These are phyloP conservation scores for Odontomyia ornata DNA, from an alignment of 2,888 invertebrate genomes.

Conservation along the genomic window DNA sequence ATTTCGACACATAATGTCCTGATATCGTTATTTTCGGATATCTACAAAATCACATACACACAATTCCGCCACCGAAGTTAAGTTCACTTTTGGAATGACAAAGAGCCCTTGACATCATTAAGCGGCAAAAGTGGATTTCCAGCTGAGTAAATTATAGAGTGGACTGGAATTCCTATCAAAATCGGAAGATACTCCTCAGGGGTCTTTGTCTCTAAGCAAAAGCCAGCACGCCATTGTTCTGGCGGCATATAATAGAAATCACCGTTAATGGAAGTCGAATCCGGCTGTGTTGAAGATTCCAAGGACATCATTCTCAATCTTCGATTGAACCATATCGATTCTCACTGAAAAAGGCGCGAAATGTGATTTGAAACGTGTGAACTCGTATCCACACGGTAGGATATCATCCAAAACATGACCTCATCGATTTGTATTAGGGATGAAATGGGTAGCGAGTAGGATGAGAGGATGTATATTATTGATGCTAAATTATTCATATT, in stretches of 20 bases:
- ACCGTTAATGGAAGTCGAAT: slow-evolving; percentile 27
- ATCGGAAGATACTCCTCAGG: slow-evolving; percentile 48
- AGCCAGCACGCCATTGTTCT: slow-evolving; percentile 19
- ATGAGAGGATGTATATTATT: background rate
- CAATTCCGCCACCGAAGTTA: slow-evolving; percentile 12
- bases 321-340: slow-evolving; percentile 10
- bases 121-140: slow-evolving; percentile 49
- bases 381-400: slow-evolving; percentile 26
- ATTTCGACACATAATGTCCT: slow-evolving; percentile 8
- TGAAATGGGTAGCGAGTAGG: background rate
- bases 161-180: slow-evolving; percentile 45
- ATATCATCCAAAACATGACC: slow-evolving; percentile 7
- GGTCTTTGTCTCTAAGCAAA: slow-evolving; percentile 47
- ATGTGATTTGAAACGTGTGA: slow-evolving; percentile 35
- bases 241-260: slow-evolving; percentile 2
- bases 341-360: slow-evolving; percentile 45
- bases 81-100: slow-evolving; percentile 26
- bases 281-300: slow-evolving; percentile 35
- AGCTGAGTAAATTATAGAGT: slow-evolving; percentile 51
- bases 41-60: background rate
- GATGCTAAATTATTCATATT: slow-evolving; percentile 43
- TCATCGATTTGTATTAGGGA: background rate
- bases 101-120: slow-evolving; percentile 50
- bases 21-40: background rate
- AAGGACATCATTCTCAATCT: slow-evolving; percentile 40